Percentiles rank a stretch among this genome's conserved stretches.
These are phyloP conservation scores for Epistrophe grossulariae DNA, from an alignment of 2,888 invertebrate genomes.

Conservation along the genomic window DNA sequence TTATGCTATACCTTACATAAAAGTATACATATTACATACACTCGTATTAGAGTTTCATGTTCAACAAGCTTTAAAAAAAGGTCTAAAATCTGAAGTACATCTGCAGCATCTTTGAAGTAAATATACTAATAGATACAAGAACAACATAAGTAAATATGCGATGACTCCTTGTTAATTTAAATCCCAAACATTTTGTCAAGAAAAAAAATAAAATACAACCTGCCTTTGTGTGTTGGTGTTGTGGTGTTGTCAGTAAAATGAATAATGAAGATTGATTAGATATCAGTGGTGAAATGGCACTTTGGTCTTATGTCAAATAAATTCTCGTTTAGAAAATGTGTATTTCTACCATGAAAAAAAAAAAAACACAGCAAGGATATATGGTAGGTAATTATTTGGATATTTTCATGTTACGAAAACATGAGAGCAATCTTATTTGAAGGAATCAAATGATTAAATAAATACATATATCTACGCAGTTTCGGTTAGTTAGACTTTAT, in stretches of 20 bases:
- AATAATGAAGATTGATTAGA: constrained; percentile 28
- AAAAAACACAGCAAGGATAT: not conserved
- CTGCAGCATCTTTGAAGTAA: not conserved
- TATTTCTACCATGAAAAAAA: not conserved
- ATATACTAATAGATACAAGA: not conserved
- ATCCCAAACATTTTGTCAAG: not conserved
- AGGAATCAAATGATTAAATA: not conserved
- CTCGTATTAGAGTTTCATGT: not conserved
- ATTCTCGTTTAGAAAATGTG: not conserved
- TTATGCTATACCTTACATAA: not conserved
- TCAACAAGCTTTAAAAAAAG: no score
- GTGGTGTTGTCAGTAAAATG: not conserved
- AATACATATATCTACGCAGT: not conserved
- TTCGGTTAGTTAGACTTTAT: not conserved
- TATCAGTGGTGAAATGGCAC: constrained; percentile 1
- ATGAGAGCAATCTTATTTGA: not conserved
- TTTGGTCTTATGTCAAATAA: constrained; percentile 14
- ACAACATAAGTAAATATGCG: not conserved
- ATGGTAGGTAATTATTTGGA: not conserved
- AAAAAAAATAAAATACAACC: not conserved
- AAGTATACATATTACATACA: not conserved
- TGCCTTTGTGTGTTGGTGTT: no score
- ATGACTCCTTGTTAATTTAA: not conserved
- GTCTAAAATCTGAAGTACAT: not conserved
- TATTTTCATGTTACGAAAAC: not conserved